Percentiles rank a stretch among this genome's conserved stretches.
Conservation (phyloP, 2,797 vertebrate species). For the Centropyge bicolor region DNA sequence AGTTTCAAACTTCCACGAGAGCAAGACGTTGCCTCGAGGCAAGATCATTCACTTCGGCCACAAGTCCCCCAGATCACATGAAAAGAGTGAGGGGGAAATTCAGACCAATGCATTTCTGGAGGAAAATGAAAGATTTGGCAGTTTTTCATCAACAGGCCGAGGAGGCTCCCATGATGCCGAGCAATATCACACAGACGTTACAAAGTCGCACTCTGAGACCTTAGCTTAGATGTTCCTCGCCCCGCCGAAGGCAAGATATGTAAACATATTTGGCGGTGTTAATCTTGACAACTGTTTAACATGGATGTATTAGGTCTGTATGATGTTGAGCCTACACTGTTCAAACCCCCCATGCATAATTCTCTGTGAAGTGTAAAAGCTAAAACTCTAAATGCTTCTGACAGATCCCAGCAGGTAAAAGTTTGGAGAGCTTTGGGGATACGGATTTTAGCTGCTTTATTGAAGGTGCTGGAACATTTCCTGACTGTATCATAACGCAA, state of each 20-base stretch:
- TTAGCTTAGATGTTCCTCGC: slow-evolving; percentile 63
- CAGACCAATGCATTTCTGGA: slow-evolving; percentile 32
- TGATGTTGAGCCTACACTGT: slow-evolving; percentile 78
- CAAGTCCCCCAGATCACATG: slow-evolving; percentile 65
- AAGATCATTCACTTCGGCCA: slow-evolving; percentile 72
- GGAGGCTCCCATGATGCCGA: slow-evolving; percentile 54
- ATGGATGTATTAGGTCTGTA: slow-evolving; percentile 79
- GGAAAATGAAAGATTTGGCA: slow-evolving; percentile 62
- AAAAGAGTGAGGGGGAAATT: slow-evolving; percentile 55
- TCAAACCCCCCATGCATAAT: slow-evolving; percentile 83
- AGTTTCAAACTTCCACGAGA: slow-evolving; percentile 61
- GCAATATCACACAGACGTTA: slow-evolving; percentile 65
- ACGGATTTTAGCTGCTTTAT: slow-evolving; percentile 78
- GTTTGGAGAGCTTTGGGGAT: slow-evolving; percentile 80
- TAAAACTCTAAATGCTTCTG: slow-evolving; percentile 82
- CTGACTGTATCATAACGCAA: slow-evolving; percentile 65
- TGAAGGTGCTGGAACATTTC: slow-evolving; percentile 74
- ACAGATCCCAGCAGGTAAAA: slow-evolving; percentile 87
- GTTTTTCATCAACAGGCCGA: slow-evolving; percentile 63
- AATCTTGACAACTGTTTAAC: slow-evolving; percentile 87
- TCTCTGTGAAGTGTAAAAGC: slow-evolving; percentile 84
- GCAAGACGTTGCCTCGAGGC: slow-evolving; percentile 66
- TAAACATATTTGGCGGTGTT: slow-evolving; percentile 82
- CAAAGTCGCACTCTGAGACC: slow-evolving; percentile 54
- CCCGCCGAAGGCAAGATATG: slow-evolving; percentile 69